Conservation (phyloP, 2,113 vertebrate genomes). For the Megaleporinus macrocephalus region DNA sequence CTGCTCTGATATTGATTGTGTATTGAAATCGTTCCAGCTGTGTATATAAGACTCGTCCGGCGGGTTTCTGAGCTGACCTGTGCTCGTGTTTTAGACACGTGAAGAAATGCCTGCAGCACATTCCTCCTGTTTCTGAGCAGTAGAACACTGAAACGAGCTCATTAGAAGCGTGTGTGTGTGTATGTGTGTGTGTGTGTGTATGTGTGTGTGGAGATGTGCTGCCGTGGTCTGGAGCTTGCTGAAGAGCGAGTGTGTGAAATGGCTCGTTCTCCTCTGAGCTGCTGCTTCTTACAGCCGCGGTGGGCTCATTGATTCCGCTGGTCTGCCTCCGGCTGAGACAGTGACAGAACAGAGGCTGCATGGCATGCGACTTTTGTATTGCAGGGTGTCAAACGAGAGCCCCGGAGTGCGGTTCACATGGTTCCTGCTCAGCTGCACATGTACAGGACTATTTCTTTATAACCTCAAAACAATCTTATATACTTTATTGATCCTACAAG, state of each 20-base stretch:
- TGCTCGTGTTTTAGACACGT: too few species aligned
- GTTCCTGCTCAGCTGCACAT: too few species aligned
- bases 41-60: too few species aligned
- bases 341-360: background rate
- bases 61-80: too few species aligned
- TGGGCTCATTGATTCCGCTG: conserved; percentile 20
- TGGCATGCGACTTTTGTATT: background rate
- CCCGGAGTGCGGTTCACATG: too few species aligned
- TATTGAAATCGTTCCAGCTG: too few species aligned
- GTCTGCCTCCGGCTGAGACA: background rate
- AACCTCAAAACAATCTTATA: too few species aligned
- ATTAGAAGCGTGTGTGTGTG: background rate
- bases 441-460: too few species aligned
- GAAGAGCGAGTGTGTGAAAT: conserved; percentile 16
- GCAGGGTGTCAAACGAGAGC: background rate
- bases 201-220: background rate
- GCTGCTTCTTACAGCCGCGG: conserved; percentile 8
- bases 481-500: too few species aligned
- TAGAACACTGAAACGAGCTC: background rate
- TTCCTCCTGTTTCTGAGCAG: background rate
- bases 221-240: background rate
- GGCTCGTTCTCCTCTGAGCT: conserved; percentile 39
- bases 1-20: too few species aligned
- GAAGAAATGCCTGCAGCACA: background rate
- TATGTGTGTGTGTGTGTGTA: background rate